Conservation (phyloP, 2,888 invertebrate species). For the Dusona sp. region DNA sequence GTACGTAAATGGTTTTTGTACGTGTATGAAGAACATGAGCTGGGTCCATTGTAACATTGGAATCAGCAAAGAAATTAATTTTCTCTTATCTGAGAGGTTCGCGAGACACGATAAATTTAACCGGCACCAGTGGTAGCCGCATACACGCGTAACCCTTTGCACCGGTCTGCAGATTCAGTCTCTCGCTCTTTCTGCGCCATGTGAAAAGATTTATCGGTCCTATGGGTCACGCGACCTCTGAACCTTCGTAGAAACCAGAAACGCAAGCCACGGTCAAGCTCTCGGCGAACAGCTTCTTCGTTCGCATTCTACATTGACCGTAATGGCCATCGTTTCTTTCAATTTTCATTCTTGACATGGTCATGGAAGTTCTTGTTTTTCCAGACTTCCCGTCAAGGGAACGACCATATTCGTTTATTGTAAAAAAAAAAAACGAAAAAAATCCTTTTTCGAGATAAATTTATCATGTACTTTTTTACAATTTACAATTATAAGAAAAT, state of each 20-base stretch:
- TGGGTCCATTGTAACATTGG: slow-evolving; percentile 64
- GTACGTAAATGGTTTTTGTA: background rate
- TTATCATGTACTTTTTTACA: background rate
- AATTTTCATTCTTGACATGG: background rate
- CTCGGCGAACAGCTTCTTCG: background rate
- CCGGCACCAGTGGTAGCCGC: slow-evolving; percentile 41
- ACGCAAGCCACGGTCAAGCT: slow-evolving; percentile 19
- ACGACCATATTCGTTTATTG: background rate
- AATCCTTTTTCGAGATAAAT: background rate
- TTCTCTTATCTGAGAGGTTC: slow-evolving; percentile 64
- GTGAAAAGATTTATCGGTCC: slow-evolving; percentile 59
- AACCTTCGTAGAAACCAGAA: slow-evolving; percentile 33
- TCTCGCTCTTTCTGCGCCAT: slow-evolving; percentile 23
- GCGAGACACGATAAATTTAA: slow-evolving; percentile 65
- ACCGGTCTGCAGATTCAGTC: slow-evolving; percentile 11
- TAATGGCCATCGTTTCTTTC: slow-evolving; percentile 13
- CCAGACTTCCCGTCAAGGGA: background rate
- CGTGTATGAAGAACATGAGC: background rate
- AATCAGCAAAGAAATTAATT: slow-evolving; percentile 67
- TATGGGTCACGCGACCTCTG: slow-evolving; percentile 56
- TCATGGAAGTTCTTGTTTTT: background rate
- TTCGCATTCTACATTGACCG: background rate
- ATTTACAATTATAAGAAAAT: background rate
- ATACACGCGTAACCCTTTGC: slow-evolving; percentile 18
- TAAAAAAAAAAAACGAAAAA: background rate